Conservation (phyloP, 2,888 invertebrate genomes). For the Metalampra italica region DNA sequence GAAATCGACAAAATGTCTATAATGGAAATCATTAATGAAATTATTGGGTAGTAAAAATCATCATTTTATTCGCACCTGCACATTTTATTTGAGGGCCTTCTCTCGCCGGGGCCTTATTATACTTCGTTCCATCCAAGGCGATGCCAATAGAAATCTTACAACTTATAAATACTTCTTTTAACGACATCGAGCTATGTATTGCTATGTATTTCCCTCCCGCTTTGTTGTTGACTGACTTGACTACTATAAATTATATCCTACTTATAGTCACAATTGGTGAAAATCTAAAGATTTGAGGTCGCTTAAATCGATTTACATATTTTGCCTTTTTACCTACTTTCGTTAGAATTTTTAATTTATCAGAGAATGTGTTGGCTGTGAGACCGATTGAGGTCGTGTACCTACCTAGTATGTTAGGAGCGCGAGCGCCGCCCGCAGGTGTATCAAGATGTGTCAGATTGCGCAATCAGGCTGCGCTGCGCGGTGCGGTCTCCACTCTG, state of each 20-base stretch:
- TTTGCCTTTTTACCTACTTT: slow-evolving; percentile 7
- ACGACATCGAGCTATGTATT: too few species aligned
- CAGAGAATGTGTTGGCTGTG: slow-evolving; percentile 13
- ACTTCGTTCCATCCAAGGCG: too few species aligned
- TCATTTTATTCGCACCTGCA: too few species aligned
- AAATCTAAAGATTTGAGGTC: not conserved
- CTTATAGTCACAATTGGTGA: not conserved
- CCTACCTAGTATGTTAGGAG: slow-evolving; percentile 16
- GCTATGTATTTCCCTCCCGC: too few species aligned
- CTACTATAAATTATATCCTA: too few species aligned
- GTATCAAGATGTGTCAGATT: slow-evolving; percentile 24
- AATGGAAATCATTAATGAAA: not conserved
- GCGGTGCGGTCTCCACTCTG: slow-evolving; percentile 24
- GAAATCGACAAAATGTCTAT: not conserved
- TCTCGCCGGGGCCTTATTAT: too few species aligned
- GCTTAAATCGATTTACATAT: not conserved
- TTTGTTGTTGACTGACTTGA: too few species aligned
- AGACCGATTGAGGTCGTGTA: slow-evolving; percentile 26
- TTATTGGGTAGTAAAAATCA: not conserved
- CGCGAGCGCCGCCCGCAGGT: slow-evolving; percentile 22
- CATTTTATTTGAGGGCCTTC: too few species aligned
- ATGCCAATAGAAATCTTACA: too few species aligned
- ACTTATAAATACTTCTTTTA: too few species aligned
- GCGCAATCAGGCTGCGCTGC: slow-evolving; percentile 18
- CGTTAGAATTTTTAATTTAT: slow-evolving; percentile 4